Percentiles rank a stretch among this genome's conserved stretches.
Conservation (phyloP, 2,113 vertebrate species). For the Buteo buteo region DNA sequence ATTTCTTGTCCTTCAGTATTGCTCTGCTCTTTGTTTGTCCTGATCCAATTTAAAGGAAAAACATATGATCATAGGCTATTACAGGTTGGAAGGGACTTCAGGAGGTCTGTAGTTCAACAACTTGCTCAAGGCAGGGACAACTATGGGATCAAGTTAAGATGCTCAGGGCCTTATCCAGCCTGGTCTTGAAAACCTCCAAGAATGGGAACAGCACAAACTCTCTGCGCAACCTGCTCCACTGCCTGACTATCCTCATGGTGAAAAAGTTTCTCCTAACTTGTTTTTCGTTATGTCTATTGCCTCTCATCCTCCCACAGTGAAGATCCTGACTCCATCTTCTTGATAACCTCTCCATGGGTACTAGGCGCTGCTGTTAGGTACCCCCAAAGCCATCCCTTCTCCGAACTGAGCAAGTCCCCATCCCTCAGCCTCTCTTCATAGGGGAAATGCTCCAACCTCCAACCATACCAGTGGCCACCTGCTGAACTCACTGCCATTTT, state of each 20-base stretch:
- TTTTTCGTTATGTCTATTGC: background rate
- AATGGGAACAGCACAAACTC: background rate
- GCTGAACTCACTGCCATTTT: background rate
- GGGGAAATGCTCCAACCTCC: background rate
- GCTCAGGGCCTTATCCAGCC: background rate
- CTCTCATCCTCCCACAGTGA: background rate
- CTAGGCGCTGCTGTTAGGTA: background rate
- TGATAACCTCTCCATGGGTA: background rate
- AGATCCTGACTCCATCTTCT: background rate
- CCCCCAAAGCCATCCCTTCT: background rate
- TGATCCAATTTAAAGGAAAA: background rate
- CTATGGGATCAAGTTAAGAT: background rate
- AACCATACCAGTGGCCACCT: too few relatives aligned
- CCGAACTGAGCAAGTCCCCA: background rate
- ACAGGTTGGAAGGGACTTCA: background rate
- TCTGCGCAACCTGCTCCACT: background rate
- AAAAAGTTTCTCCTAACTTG: background rate
- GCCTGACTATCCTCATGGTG: background rate
- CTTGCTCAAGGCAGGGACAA: background rate
- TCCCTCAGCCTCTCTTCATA: background rate
- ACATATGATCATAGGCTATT: background rate
- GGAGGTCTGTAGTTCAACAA: background rate
- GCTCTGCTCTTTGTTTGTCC: background rate
- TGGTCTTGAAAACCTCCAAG: background rate
- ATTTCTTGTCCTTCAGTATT: background rate